A percentile compares a stretch with the other conserved stretches of the same genome.
phyloP scores from a whole-genome alignment of 2,797 vertebrate species.

The Chelon labrosus region DNA sequence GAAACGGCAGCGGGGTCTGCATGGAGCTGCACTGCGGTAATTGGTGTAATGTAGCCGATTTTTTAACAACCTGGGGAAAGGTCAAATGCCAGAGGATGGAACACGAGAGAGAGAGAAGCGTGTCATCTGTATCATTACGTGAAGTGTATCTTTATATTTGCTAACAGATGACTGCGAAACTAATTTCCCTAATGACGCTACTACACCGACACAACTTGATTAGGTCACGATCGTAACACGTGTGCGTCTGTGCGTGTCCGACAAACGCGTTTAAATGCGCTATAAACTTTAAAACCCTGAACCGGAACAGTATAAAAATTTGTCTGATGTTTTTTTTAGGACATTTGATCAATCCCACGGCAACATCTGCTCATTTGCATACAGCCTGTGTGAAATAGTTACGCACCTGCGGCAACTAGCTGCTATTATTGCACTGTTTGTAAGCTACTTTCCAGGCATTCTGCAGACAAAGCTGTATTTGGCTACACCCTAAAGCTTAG shows the following conservation, averaged over 20 bases:
- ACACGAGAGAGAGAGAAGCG: constrained; percentile 24
- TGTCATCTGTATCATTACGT: constrained; percentile 65
- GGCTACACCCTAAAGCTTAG: constrained; percentile 55
- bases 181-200: constrained; percentile 68
- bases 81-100: constrained; percentile 52
- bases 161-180: constrained; percentile 58
- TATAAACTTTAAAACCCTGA: constrained; percentile 41
- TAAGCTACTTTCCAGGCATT: constrained; percentile 61
- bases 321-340: constrained; percentile 59
- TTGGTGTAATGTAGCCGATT: constrained; percentile 58
- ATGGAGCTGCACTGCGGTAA: constrained; percentile 38
- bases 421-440: constrained; percentile 51
- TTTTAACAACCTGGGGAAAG: constrained; percentile 68
- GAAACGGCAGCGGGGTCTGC: background rate
- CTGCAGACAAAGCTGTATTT: constrained; percentile 74
- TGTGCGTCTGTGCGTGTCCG: constrained; percentile 1
- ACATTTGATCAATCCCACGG: constrained; percentile 60
- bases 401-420: constrained; percentile 65
- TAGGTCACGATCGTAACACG: constrained; percentile 52
- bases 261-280: constrained; percentile 45
- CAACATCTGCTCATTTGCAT: constrained; percentile 80
- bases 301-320: constrained; percentile 29
- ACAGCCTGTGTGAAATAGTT: constrained; percentile 52
- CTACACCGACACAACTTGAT: constrained; percentile 58
- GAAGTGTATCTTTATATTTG: constrained; percentile 68